These are phyloP conservation scores for Phataginus tetradactyla DNA, from an alignment of 2,797 vertebrate species.

Conservation along the genomic window DNA sequence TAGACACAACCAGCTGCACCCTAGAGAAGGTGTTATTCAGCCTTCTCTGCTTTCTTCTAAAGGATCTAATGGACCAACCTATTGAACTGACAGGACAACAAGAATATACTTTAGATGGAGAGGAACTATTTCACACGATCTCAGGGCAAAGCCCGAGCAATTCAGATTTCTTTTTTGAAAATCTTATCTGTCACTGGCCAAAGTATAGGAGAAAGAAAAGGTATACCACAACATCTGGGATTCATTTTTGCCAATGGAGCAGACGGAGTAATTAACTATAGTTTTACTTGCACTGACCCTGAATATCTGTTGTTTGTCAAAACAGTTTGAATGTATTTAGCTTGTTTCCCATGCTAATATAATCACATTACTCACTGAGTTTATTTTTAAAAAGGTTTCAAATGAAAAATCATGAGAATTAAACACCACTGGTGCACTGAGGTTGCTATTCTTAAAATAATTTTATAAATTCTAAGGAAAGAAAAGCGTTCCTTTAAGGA, in stretches of 20 bases:
- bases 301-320: conserved; percentile 13
- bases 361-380: not conserved
- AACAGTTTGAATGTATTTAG: not conserved
- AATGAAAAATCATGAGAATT: conserved; percentile 19
- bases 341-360: not conserved
- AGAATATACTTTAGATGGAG: not conserved
- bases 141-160: not conserved
- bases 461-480: conserved; percentile 6
- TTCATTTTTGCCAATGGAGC: not conserved
- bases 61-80: not conserved
- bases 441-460: not conserved
- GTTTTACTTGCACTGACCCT: not conserved
- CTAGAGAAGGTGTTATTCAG: not conserved
- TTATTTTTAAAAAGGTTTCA: conserved; percentile 5
- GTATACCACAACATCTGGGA: not conserved
- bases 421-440: not conserved
- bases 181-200: not conserved
- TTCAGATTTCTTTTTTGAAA: conserved; percentile 19
- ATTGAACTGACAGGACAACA: not conserved
- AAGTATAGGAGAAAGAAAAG: not conserved
- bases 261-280: not conserved
- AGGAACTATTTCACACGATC: not conserved
- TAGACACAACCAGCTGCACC: not conserved
- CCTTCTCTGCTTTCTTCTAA: not conserved
- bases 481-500: not conserved